Base-by-base conservation (phyloP, 2,888 invertebrate species). In the Eugnorisma glareosa region DNA sequence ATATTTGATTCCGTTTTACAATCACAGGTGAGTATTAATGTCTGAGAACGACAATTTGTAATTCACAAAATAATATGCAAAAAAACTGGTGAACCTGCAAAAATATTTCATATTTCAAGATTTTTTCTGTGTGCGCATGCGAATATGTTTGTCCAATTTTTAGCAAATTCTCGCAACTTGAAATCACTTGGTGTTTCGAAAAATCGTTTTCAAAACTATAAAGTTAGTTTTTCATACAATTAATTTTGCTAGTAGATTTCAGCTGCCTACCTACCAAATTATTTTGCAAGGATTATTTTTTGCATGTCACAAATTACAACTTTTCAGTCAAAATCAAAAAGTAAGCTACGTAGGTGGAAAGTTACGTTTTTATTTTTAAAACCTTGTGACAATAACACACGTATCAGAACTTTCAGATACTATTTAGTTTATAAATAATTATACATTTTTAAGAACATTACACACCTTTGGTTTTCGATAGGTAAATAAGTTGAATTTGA, bases 11-110 rank as follows among this genome's bases (percentile, higher is more conserved):
- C 64, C 43, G n/a, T 51, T 88, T 88, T 87, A 82, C 84, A 88
- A 91, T 92, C 92, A 92, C 91, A 92, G 90, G 82, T 90, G 91
- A 92, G 90, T 91, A 90, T 91, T 88, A 77, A 85, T 40, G 6
- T 75, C 67, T 85, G 68, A 85, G 77, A 21, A 72, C 37, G 28
- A 74, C 35, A 67, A 18, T 82, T 72, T 71, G 6, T 43, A 61
- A 70, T 69, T 61, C 71, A 67, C 43, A 54, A 64, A 13, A 57
- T 37, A 61, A 63, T 54, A 15, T 21, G 45, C 43, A 45, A 54
- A 31, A 40, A 66, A 75, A 75, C 31, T 3, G 31, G 48, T 31
- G 21, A 51, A 28, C n/a, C 8, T 57, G 48, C 15, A 48, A 67
- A 67, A 28, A 48, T 48, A 48, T 48, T 48, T 48, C 0, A 31